Evolutionary conservation across 1,140 invertebrate species (phyloP).

Genomic region (Panonychus citri): DNA sequence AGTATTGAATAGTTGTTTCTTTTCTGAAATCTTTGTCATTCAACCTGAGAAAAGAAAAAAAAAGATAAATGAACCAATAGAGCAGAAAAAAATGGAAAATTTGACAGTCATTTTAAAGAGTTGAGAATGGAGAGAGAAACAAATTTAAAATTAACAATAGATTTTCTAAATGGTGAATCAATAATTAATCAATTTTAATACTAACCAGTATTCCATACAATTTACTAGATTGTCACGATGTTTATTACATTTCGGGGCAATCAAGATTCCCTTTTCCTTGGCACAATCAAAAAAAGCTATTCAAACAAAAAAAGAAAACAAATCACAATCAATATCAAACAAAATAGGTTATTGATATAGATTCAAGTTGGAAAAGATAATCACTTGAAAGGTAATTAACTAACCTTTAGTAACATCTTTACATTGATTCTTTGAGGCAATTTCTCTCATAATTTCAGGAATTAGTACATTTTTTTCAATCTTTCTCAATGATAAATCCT

Average conservation of each 20-base stretch:
- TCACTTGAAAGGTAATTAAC: background rate
- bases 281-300: slow-evolving; percentile 44
- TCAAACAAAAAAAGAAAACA: no score
- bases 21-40: slow-evolving; percentile 44
- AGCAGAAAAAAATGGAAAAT: no score
- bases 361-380: background rate
- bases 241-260: slow-evolving; percentile 44
- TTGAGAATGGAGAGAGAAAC: no score
- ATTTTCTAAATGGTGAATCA: no score
- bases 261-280: slow-evolving; percentile 36
- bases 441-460: slow-evolving; percentile 56
- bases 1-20: slow-evolving; percentile 48
- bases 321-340: no score
- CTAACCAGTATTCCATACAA: slow-evolving; percentile 41
- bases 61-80: slow-evolving; percentile 23
- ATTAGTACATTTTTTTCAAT: slow-evolving; percentile 62
- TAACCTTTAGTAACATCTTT: slow-evolving; percentile 36
- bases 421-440: slow-evolving; percentile 50
- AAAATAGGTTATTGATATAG: slow-evolving; percentile 9
- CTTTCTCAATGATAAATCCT: slow-evolving; percentile 49
- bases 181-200: background rate
- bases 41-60: slow-evolving; percentile 15
- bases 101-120: background rate
- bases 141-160: background rate
- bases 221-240: slow-evolving; percentile 39